Conservation (phyloP, 2,797 vertebrate genomes). For the Pterois miles region DNA sequence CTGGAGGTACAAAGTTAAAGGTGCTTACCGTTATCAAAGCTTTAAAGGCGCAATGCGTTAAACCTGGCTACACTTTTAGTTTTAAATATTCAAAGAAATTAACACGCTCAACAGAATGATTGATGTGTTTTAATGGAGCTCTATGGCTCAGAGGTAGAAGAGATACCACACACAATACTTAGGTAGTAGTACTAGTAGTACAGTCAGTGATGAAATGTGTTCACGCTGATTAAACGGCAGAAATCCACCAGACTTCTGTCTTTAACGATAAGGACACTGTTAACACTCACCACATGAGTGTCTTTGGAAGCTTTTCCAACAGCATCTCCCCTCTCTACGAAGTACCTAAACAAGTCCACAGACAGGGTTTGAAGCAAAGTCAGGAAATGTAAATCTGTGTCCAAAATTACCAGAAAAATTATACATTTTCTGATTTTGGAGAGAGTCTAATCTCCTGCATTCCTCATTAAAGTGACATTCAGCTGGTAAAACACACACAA, state of each 20-base stretch:
- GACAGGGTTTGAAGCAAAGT: not conserved
- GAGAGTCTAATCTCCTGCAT: too few relatives aligned
- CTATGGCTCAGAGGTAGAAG: not conserved
- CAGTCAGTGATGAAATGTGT: not conserved
- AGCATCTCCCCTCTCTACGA: slow-evolving; percentile 90
- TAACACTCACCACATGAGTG: slow-evolving; percentile 87
- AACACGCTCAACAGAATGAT: too few relatives aligned
- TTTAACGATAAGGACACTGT: not conserved
- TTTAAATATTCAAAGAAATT: too few relatives aligned
- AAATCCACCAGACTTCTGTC: not conserved
- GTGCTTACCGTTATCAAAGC: not conserved
- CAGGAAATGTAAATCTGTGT: not conserved
- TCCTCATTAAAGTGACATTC: too few relatives aligned
- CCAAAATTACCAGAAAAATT: not conserved
- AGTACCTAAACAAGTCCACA: slow-evolving; percentile 80
- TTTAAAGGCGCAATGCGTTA: not conserved
- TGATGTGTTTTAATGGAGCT: not conserved
- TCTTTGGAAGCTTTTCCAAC: slow-evolving; percentile 94
- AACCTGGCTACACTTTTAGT: not conserved
- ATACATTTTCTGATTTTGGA: too few relatives aligned
- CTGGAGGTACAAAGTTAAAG: slow-evolving; percentile 60
- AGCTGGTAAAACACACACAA: not conserved
- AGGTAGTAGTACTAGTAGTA: not conserved
- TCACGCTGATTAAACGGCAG: not conserved
- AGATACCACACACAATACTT: not conserved